Evolutionary conservation across 2,888 invertebrate species (phyloP), one percentile per base, ranked within the genome.

Genomic region (Himalopsyche tibetana): DNA sequence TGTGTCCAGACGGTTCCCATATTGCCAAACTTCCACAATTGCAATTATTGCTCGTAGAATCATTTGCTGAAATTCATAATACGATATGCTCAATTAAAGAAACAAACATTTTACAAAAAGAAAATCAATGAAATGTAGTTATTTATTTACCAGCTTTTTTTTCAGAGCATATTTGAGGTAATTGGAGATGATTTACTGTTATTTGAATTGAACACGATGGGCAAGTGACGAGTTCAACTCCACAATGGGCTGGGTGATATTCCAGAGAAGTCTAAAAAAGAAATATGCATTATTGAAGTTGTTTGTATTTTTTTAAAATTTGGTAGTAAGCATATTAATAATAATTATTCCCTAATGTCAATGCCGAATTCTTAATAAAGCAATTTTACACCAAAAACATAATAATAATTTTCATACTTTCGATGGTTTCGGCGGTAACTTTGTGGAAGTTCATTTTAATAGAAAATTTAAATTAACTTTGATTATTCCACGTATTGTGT

Each of bases 121-220:
- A 12, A 74, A 74, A 38, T 84, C 12, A 2, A 28, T 36, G 42
- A 51, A 40, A 80, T 42, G 19, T 38, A 5, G 0, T 79, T 28
- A 51, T 12, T 19, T 45, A 63, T 83, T 84, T 84, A 86, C 86
- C 81, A 36, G 36, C 15, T 17, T 45, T 69, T 15, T 15, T 55
- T 36, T 87, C 83, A 56, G 55, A 28, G 51, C 87, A 87, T 40
- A 55, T 69, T 28, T 88, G 85, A 6, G 86, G 84, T 56, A 87
- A 40, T 36, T 84, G 81, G 40, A 84, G 79, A 51, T 84, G 42
- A 42, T 79, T 80, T 5, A 87, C 56, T 15, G 82, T 55, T 51
- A 88, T 82, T 83, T 88, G 83, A n/a, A 88, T 85, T 19, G 82
- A 85, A 51, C 88, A 88, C n/a, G 87, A 88, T 12, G 88, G 87